Percentiles rank a stretch among this genome's conserved stretches.
These are phyloP conservation scores for Microtus montanus DNA, from an alignment of 2,113 vertebrate species.

Conservation along the genomic window DNA sequence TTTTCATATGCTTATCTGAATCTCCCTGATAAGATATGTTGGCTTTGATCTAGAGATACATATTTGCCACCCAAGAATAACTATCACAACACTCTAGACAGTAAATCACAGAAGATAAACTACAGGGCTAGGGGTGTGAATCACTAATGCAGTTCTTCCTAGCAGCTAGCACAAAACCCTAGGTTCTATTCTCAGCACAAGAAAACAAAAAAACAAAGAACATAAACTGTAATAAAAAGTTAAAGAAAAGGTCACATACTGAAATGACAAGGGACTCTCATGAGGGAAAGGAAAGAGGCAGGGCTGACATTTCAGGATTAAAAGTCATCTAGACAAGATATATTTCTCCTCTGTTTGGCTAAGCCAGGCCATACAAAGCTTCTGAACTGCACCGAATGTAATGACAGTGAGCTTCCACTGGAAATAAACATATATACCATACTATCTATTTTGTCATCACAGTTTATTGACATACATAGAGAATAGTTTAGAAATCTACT, in stretches of 20 bases:
- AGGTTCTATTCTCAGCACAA: not conserved
- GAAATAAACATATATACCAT: not conserved
- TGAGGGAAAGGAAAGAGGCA: not conserved
- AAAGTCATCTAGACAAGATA: not conserved
- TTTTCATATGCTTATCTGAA: conserved; percentile 3
- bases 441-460: not conserved
- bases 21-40: not conserved
- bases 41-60: conserved; percentile 7
- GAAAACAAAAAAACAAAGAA: not conserved
- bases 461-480: not conserved
- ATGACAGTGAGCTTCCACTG: not conserved
- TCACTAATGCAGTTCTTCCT: not conserved
- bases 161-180: not conserved
- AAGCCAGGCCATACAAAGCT: not conserved
- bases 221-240: not conserved
- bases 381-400: not conserved
- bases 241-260: conserved; percentile 37
- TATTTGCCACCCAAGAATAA: not conserved
- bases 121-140: not conserved
- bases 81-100: not conserved
- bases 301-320: not conserved
- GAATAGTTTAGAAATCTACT: conserved; percentile 31
- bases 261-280: not conserved
- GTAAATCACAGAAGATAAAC: conserved; percentile 18
- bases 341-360: not conserved